Evolutionary conservation across 2,797 vertebrate genomes (phyloP).

Genomic region (Rachycentron canadum): DNA sequence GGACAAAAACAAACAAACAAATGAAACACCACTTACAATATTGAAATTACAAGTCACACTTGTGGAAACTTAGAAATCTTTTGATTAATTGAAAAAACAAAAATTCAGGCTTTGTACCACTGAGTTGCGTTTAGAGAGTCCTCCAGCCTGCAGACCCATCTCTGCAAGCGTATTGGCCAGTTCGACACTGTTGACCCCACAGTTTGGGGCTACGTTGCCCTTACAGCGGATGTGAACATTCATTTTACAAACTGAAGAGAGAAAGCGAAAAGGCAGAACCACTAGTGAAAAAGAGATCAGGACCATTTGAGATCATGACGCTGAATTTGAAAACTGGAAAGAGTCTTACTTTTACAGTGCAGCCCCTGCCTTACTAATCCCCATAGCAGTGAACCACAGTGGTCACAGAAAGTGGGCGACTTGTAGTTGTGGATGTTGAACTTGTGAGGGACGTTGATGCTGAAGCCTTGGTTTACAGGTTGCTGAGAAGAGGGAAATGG

Average conservation of each 20-base stretch:
- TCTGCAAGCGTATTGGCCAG: constrained; percentile 93
- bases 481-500: constrained; percentile 56
- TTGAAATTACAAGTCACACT: neutral
- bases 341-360: constrained; percentile 94
- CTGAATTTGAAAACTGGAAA: neutral
- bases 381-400: constrained; percentile 97
- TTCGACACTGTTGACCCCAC: constrained; percentile 95
- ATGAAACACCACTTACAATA: neutral
- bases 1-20: neutral
- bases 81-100: neutral
- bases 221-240: constrained; percentile 97
- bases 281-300: constrained; percentile 24
- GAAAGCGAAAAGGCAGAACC: constrained; percentile 27
- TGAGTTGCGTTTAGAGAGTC: constrained; percentile 84
- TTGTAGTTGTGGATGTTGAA: constrained; percentile 96
- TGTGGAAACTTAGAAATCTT: neutral
- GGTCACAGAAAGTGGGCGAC: constrained; percentile 96
- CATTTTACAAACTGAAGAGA: constrained; percentile 93
- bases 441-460: constrained; percentile 97
- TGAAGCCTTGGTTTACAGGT: constrained; percentile 92
- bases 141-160: constrained; percentile 95
- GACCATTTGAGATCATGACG: neutral
- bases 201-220: constrained; percentile 95
- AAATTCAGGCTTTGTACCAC: constrained; percentile 64
- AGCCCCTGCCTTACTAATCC: constrained; percentile 94